Evolutionary conservation across 2,113 vertebrate genomes (phyloP).

Genomic region (Pyrgilauda ruficollis): DNA sequence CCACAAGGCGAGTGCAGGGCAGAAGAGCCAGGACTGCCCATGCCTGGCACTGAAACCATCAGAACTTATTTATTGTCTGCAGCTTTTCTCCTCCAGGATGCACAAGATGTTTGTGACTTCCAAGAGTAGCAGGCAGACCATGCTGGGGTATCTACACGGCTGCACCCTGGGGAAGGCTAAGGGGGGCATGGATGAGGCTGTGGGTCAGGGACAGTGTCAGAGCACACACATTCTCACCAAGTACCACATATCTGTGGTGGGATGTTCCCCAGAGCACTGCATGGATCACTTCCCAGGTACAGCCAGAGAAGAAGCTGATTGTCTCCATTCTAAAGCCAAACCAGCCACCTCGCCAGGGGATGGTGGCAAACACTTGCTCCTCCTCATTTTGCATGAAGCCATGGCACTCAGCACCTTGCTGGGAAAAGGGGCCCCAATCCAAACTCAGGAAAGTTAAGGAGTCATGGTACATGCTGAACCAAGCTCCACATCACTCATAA

Average conservation of each 20-base stretch:
- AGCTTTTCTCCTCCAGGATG: not conserved
- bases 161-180: not conserved
- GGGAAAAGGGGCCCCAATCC: not conserved
- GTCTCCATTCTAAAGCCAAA: not conserved
- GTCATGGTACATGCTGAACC: not conserved
- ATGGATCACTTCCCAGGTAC: not conserved
- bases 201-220: not conserved
- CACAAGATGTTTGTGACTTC: not conserved
- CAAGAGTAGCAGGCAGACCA: not conserved
- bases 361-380: not conserved
- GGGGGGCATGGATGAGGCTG: not conserved
- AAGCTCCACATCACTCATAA: not conserved
- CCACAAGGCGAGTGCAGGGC: accelerated
- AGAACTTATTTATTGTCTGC: not conserved
- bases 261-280: not conserved
- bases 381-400: not conserved
- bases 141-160: accelerated
- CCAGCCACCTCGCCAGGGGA: not conserved
- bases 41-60: not conserved
- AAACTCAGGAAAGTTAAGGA: not conserved
- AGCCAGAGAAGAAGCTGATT: not conserved
- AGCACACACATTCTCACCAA: not conserved
- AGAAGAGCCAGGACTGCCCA: not conserved
- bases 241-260: not conserved
- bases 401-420: not conserved